phyloP scores from a whole-genome alignment of 2,888 invertebrate genomes.

The Pterostichus madidus region DNA sequence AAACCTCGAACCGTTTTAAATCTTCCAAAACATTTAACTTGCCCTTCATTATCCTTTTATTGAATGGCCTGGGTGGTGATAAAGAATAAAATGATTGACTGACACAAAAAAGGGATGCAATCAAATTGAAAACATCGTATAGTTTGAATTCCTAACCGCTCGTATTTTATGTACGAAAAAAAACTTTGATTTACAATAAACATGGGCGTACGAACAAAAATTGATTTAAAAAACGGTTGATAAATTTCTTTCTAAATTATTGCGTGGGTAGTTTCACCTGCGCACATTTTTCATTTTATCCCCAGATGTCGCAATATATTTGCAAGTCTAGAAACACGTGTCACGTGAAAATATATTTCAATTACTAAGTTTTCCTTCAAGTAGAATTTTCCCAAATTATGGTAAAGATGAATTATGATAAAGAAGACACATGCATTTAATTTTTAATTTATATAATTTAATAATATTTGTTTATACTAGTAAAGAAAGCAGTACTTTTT shows the following conservation, averaged over 20 bases:
- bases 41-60: conserved; percentile 18
- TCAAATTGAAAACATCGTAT: conserved; percentile 32
- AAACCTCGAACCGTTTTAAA: conserved; percentile 38
- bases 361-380: too few relatives aligned
- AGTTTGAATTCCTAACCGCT: conserved; percentile 23
- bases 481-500: too few relatives aligned
- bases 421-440: too few relatives aligned
- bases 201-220: conserved; percentile 12
- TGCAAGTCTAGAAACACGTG: not conserved
- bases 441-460: too few relatives aligned
- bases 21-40: conserved; percentile 35
- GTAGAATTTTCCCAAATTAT: too few relatives aligned
- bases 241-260: conserved; percentile 22
- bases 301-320: not conserved
- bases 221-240: conserved; percentile 26
- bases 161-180: not conserved
- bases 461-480: too few relatives aligned
- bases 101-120: conserved; percentile 45
- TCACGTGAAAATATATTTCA: not conserved
- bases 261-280: conserved; percentile 11
- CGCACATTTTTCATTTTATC: conserved; percentile 29
- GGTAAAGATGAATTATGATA: too few relatives aligned
- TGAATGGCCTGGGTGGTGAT: conserved; percentile 10
- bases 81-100: conserved; percentile 48
- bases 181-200: conserved; percentile 15